Conservation (phyloP, 2,113 vertebrate species). For the Grammomys dolichurus region DNA sequence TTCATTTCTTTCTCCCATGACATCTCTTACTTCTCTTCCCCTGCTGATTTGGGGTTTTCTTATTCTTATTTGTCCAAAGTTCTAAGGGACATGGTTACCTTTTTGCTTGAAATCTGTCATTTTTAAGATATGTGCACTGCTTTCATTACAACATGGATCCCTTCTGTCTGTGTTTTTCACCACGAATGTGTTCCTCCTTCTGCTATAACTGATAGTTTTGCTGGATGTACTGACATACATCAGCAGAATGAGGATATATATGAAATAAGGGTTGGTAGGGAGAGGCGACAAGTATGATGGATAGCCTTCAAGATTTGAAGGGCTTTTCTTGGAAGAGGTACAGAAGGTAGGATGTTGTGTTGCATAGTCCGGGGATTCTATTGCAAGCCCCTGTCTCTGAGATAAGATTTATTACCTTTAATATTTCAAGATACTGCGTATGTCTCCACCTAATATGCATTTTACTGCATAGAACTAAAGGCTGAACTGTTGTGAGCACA, state of each 20-base stretch:
- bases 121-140: neutral
- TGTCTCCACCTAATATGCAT: neutral
- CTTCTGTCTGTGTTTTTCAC: neutral
- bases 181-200: neutral
- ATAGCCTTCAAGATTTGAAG: neutral
- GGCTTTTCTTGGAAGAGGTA: neutral
- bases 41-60: neutral
- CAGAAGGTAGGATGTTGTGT: neutral
- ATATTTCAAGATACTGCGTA: neutral
- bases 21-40: neutral
- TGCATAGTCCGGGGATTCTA: neutral
- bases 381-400: neutral
- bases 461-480: neutral
- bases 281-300: rapidly evolving
- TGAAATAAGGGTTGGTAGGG: neutral
- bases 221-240: too few species aligned
- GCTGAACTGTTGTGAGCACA: neutral
- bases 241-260: rapidly evolving
- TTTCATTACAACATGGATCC: neutral
- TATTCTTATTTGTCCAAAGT: neutral
- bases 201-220: neutral
- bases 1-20: neutral
- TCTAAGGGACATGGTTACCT: neutral
- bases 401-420: neutral
- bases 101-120: neutral